These are phyloP conservation scores for Trochalopteron elliotii DNA, from an alignment of 2,113 vertebrate genomes.

Conservation along the genomic window DNA sequence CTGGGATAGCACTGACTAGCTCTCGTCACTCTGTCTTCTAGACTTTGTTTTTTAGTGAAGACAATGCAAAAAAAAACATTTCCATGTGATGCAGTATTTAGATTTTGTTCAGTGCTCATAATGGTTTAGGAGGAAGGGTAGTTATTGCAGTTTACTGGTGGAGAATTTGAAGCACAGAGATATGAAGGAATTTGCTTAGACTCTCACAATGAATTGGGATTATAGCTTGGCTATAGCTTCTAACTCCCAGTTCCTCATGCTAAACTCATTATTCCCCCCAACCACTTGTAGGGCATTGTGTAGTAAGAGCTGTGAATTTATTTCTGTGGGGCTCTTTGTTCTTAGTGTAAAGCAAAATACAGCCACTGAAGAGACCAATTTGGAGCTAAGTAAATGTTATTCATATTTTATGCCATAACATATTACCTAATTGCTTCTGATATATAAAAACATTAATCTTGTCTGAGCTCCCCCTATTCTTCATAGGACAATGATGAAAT, in stretches of 20 bases:
- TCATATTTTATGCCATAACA: slow-evolving; percentile 10
- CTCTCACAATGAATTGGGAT: not conserved
- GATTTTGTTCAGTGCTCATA: not conserved
- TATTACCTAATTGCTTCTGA: slow-evolving; percentile 13
- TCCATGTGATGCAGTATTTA: not conserved
- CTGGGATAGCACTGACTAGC: not conserved
- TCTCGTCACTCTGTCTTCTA: not conserved
- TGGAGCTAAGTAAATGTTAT: slow-evolving; percentile 2
- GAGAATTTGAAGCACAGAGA: not conserved
- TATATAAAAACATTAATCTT: slow-evolving; percentile 15
- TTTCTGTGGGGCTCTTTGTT: not conserved
- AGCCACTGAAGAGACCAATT: not conserved
- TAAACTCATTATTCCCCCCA: not conserved
- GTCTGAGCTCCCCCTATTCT: not conserved
- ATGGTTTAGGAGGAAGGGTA: not conserved
- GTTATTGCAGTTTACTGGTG: not conserved
- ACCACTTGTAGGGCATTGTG: not conserved
- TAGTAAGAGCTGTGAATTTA: not conserved
- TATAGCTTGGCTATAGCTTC: not conserved
- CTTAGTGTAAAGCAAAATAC: not conserved
- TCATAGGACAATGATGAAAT: not conserved
- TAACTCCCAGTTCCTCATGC: not conserved
- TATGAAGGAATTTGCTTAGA: not conserved
- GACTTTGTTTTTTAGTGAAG: not conserved
- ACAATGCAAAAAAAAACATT: not conserved